Percentiles rank a stretch among this genome's conserved stretches.
phyloP scores from a whole-genome alignment of 2,888 invertebrate species.

The Ormyrus thymus region DNA sequence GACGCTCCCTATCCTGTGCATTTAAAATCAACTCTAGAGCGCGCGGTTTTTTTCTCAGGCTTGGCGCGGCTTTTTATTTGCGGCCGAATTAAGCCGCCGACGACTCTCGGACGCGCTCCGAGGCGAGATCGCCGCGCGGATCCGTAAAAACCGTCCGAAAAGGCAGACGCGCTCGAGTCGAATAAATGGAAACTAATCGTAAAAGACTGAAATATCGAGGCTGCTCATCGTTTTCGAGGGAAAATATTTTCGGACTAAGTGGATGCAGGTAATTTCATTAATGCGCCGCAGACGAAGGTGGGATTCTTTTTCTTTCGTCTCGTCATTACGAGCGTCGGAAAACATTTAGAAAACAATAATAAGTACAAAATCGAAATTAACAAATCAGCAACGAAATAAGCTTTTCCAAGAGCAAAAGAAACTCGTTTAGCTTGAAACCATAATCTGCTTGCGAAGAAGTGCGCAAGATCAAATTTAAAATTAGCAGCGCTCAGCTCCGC shows the following conservation, averaged over 20 bases:
- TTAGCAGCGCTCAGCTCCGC: neutral
- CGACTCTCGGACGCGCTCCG: neutral
- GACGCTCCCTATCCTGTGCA: neutral
- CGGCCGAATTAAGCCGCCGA: constrained; percentile 25
- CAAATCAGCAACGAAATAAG: too few relatives aligned
- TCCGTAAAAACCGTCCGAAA: constrained; percentile 4
- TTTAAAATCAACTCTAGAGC: constrained; percentile 29
- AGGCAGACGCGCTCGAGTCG: neutral
- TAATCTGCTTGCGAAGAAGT: too few relatives aligned
- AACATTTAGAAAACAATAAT: too few relatives aligned
- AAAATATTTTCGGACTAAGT: constrained; percentile 11
- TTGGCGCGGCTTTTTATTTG: constrained; percentile 25
- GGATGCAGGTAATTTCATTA: neutral
- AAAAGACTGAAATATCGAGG: constrained; percentile 9
- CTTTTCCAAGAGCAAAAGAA: too few relatives aligned
- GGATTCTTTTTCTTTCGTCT: too few relatives aligned
- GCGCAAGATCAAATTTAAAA: constrained; percentile 8
- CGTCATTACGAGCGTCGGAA: too few relatives aligned
- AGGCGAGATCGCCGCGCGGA: neutral
- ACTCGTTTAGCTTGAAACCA: too few relatives aligned
- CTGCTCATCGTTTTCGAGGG: neutral
- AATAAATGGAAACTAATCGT: constrained; percentile 17
- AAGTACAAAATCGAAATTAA: too few relatives aligned
- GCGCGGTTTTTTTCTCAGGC: constrained; percentile 4
- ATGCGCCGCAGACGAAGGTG: neutral